Evolutionary conservation across 1,140 invertebrate genomes (phyloP), one percentile per base, ranked within the genome.

Genomic region (Macrobrachium nipponense): DNA sequence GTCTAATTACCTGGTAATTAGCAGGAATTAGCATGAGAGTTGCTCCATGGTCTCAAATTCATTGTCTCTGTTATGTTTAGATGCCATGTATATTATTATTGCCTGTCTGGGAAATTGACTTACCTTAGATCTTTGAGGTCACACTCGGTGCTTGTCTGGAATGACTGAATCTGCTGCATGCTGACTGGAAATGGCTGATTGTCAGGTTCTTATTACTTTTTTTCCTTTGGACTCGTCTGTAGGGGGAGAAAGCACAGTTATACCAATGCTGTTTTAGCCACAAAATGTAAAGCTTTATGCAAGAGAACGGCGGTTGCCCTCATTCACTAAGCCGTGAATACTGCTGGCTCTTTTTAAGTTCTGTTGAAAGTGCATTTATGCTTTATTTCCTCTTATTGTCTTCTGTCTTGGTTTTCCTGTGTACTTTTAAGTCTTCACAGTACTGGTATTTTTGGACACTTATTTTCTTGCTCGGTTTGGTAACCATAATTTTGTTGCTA

Each of bases 121-220:
- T 72, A 27, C 36, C 73, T 84, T 86, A 86, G 84, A 86, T 80
- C 59, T 66, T 80, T 80, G 59, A 86, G 27, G 78, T 86, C 84
- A 86, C 84, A 86, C 66, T 73, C 77, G 78, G 77, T 86, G 84
- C 84, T 86, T 86, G 84, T 86, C 27, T 86, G 85, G 79, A 81
- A 81, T 87, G 85, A 78, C 51, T 87, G 85, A 87, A 51, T 51
- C 51, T 51, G 51, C 51, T 87, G 85, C 85, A 87, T 87, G 85
- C 80, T 81, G 80, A 78, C 85, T 87, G 85, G 85, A 87, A 87
- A 87, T 87, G 85, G 85, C 85, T 87, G 85, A 44, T 87, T 87
- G 85, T 87, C 85, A 87, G 85, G 84, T 86, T 86, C 78, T 73
- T 86, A 80, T 59, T 80, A 80, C 80, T 62, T 75, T 59, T 64